A percentile compares a stretch with the other conserved stretches of the same genome.
Conservation (phyloP, 2,888 invertebrate genomes). For the Zaprionus lineosus region DNA sequence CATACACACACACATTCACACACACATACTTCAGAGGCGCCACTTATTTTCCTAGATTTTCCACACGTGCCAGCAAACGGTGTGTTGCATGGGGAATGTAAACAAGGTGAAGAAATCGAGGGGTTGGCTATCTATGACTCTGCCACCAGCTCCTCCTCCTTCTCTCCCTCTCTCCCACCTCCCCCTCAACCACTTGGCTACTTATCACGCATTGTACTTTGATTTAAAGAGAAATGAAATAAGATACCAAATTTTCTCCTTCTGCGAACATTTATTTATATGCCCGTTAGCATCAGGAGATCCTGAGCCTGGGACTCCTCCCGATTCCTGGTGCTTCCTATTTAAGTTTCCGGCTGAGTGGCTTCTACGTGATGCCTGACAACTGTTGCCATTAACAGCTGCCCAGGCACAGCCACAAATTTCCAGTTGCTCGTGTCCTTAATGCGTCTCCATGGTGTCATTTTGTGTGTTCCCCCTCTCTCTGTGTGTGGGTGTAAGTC, state of each 20-base stretch:
- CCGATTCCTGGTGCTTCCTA: neutral
- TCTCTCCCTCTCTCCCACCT: no score
- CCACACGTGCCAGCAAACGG: constrained; percentile 27
- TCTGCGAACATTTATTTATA: constrained; percentile 48
- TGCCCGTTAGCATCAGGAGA: no score
- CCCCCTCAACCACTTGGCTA: neutral
- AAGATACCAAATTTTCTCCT: neutral
- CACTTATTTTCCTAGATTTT: constrained; percentile 66
- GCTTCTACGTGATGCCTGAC: constrained; percentile 52
- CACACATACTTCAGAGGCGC: constrained; percentile 27
- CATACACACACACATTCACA: constrained; percentile 11
- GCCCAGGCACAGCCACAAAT: constrained; percentile 25
- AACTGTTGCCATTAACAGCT: constrained; percentile 79
- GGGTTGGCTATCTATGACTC: no score
- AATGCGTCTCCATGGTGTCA: constrained; percentile 70
- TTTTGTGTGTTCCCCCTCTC: no score
- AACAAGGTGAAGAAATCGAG: no score
- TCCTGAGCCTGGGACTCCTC: no score
- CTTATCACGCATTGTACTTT: constrained; percentile 34
- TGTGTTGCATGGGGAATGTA: no score
- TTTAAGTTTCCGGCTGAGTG: neutral
- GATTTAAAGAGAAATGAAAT: constrained; percentile 26
- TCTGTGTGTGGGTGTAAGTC: no score
- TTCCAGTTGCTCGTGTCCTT: constrained; percentile 52
- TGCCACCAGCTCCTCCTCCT: no score